Base-by-base conservation (phyloP, 2,797 vertebrate genomes). In the Pitangus sulphuratus region DNA sequence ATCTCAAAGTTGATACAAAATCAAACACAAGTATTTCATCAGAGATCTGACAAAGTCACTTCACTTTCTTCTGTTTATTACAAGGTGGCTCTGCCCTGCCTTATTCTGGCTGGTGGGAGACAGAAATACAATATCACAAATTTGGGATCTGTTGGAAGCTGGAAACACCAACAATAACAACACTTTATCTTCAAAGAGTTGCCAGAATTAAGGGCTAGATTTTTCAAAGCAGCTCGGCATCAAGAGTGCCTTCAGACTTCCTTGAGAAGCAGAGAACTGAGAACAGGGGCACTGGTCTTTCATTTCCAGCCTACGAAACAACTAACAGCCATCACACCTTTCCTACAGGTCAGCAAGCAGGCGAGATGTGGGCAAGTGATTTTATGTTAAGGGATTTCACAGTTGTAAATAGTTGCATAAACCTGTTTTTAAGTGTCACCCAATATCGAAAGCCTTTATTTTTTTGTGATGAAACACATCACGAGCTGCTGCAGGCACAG, bases 361-460 rank as follows among this genome's bases (percentile, higher is more conserved):
- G 61, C 0, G 0, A 10, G 47, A 19, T 24, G 39, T 19, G 48
- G 50, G 17, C 31, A 30, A 68, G 25, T 7, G 74, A 45, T 22
- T 76, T 76, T 9, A 9, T 2, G 4, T 26, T 8, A 9, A 31
- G 11, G 65, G 50, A 42, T 68, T 78, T 87, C 57, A 48, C 44
- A 24, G 58, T 39, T 19, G 5, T 12, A 74, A 33, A 45, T 2
- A 12, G 85, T 60, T 53, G 60, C 35, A 26, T 12, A 78, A 93
- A 68, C 10, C 22, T 53, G 12, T 15, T 79, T 78, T 42, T 35
- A 40, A 45, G 47, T 12, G 48, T 21, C 56, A 53, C 44, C 37
- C 44, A 12, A 4, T 6, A 70, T 1, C 0, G 0, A 31, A 83
- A 74, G 20, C 30, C 21, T 47, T 10, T 31, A 0, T 2, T 45